A percentile compares a stretch with the other conserved stretches of the same genome.
Conservation (phyloP, 1,140 invertebrate species). For the Pseudomyrmex cubaensis region DNA sequence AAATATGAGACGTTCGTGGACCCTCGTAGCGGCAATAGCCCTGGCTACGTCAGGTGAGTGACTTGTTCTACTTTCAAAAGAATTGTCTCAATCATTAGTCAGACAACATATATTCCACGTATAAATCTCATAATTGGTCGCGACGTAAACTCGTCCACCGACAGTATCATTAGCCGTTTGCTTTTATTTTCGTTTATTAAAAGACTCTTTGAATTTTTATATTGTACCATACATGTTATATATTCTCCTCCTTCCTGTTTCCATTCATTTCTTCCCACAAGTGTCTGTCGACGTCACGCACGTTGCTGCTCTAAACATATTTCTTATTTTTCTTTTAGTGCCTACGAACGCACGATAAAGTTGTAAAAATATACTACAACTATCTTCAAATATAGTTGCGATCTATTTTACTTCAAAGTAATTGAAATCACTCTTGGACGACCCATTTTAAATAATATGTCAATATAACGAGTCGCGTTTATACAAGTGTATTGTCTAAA, state of each 20-base stretch:
- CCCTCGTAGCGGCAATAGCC: constrained; percentile 84
- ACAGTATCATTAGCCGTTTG: background rate
- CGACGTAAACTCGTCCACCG: constrained; percentile 48
- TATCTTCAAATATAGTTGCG: background rate
- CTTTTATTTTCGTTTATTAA: background rate
- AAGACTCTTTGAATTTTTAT: background rate
- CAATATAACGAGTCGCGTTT: background rate
- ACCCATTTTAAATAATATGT: background rate
- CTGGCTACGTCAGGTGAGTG: constrained; percentile 84
- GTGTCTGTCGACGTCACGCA: constrained; percentile 57
- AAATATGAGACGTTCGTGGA: constrained; percentile 83
- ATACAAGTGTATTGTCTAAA: background rate
- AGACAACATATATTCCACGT: background rate
- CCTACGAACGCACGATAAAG: constrained; percentile 8
- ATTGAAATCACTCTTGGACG: background rate
- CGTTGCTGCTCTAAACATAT: background rate
- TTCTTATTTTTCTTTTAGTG: constrained; percentile 8
- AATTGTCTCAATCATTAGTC: constrained; percentile 3
- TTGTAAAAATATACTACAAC: background rate
- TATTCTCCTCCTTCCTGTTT: background rate
- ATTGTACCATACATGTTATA: too few species aligned
- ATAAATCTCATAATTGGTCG: background rate
- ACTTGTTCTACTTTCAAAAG: constrained; percentile 2
- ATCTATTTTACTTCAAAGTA: background rate
- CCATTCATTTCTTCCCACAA: constrained; percentile 47